Base-by-base conservation (phyloP, 2,113 vertebrate species). In the Pachypanchax playfairii region DNA sequence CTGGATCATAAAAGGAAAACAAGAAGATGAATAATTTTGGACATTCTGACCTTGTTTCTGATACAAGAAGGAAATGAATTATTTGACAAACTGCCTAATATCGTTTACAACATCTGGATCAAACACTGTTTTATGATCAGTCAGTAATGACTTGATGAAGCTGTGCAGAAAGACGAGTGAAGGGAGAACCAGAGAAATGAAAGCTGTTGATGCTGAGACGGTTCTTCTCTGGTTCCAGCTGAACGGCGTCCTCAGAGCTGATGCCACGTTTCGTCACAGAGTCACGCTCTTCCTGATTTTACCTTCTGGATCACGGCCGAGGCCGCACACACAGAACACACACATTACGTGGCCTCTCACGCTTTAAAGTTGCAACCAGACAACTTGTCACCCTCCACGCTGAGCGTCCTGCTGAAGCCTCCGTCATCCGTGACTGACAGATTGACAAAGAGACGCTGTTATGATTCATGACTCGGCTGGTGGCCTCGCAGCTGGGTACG, bases 401-500 rank as follows among this genome's bases (percentile, higher is more conserved):
- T 41, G 24, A 18, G 35, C 61, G 73, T 82, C 82, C 84, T 69
- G 77, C 76, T 75, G 85, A 84, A 82, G 73, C 73, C 84, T 84
- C 88, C 71, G 85, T 85, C 85, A 83, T 83, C 79, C 85, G 86
- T 89, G 87, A 90, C 91, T 84, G 82, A 90, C 84, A 65, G 50
- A 61, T 59, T 90, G 91, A 90, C 88, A 90, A 85, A 56, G 53
- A 75, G 70, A 81, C 41, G 64, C 73, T 82, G 82, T 80, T 80
- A 70, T 65, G 76, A 86, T 80, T 89, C 82, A 81, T 83, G 85
- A 78, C 81, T 81, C 68, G 85, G 64, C 76, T 84, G 70, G 77
- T 77, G 87, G 82, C 77, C 84, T 85, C 83, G 80, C 91, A 89
- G 88, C 88, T 91, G 90, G 83, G 85, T 85, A 89, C 80, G 75